A percentile compares a stretch with the other conserved stretches of the same genome.
Conservation (phyloP, 2,888 invertebrate species). For the Drosophila differens region DNA sequence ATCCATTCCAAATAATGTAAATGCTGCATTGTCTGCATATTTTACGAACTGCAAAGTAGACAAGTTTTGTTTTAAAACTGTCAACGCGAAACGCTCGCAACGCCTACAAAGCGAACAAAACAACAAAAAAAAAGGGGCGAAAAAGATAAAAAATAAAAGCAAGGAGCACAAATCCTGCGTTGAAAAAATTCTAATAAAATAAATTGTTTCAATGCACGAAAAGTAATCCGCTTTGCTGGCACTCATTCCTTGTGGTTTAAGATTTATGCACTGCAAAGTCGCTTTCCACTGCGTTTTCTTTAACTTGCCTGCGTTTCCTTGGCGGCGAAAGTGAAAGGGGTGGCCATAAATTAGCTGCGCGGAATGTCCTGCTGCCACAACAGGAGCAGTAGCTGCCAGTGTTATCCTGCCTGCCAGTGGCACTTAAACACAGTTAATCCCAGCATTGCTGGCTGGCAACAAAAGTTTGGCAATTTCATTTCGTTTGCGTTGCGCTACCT, state of each 20-base stretch:
- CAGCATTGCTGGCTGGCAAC: conserved; percentile 56
- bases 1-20: conserved; percentile 52
- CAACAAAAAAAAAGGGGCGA: conserved; percentile 5
- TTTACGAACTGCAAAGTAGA: conserved; percentile 78
- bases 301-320: conserved; percentile 23
- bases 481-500: conserved; percentile 7
- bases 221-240: conserved; percentile 75
- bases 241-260: conserved; percentile 75
- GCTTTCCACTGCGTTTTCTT: conserved; percentile 54
- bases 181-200: conserved; percentile 66
- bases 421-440: conserved; percentile 79
- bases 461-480: conserved; percentile 60
- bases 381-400: conserved; percentile 8
- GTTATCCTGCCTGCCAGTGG: conserved; percentile 45
- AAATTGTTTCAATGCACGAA: conserved; percentile 79
- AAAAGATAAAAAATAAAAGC: conserved; percentile 23
- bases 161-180: conserved; percentile 30
- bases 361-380: conserved; percentile 60
- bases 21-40: conserved; percentile 64
- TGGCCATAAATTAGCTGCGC: conserved; percentile 75
- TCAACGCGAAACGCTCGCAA: conserved; percentile 64
- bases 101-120: conserved; percentile 57
- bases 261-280: conserved; percentile 78
- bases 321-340: conserved; percentile 72
- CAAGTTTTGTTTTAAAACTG: conserved; percentile 80